Base-by-base conservation (phyloP, 2,797 vertebrate species). In the Gadopsis bispinosus region DNA sequence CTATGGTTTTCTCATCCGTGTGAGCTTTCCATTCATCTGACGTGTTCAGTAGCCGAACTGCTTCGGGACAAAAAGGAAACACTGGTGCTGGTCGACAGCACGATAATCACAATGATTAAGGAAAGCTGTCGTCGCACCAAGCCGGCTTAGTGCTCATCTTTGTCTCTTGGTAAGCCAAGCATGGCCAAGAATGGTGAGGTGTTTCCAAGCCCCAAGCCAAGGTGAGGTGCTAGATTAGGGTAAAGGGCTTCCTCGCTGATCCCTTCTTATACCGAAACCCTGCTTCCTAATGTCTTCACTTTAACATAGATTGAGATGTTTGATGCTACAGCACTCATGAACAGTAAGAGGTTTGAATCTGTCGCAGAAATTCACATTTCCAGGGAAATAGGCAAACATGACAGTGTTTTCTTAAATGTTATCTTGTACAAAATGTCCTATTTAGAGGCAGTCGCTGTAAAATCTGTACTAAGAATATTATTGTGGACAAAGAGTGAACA, bases 41-140 rank as follows among this genome's bases (percentile, higher is more conserved):
- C 54, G 45, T 9, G 31, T 60, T 63, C 39, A 60, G 22, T 35
- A 53, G 13, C 56, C 8, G 8, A 70, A 73, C 31, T 61, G 37
- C 75, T 58, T 65, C 53, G 51, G 61, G 45, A 68, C 64, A 75
- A 63, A 59, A 20, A 81, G 19, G 71, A 81, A 84, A 61, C 65
- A 22, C 45, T 69, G 51, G 10, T 66, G 54, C 66, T 66, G 39
- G 48, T 72, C 58, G 3, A 81, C 80, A 79, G 54, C 59, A 66
- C 73, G 81, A 74, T 87, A 73, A 90, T 88, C 81, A 78, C 73
- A 81, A 75, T 88, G 87, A 90, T 90, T 90, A 90, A 87, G 59
- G 72, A 71, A 79, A 81, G 75, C 80, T 80, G 77, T 83, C 75
- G 82, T 56, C 78, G 69, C 59, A 73, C 48, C 87, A 84, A 87